Evolutionary conservation across 2,888 invertebrate species (phyloP), one percentile per base, ranked within the genome.

Genomic region (Sinelater perroti): DNA sequence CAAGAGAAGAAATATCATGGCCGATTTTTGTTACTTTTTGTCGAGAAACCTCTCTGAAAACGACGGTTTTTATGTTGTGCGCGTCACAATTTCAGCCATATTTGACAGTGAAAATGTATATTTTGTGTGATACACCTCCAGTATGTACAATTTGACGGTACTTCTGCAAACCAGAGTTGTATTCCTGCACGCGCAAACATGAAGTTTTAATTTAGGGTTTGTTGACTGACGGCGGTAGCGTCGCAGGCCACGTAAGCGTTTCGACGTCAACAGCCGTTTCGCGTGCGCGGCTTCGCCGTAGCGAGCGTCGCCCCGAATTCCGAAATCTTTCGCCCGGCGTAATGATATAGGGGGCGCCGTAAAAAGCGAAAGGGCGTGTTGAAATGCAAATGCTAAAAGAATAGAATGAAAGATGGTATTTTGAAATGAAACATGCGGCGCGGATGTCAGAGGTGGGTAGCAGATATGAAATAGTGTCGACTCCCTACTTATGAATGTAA

Each of bases 331-430:
- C 60, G 31, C 47, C 54, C 60, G 46, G 57, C 59, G 62, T 63
- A 62, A 64, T 66, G 61, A 69, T 63, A 64, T 63, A 64, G 63
- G 60, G 47, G 45, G 50, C 28, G 60, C 51, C 51, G 38, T 47
- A 59, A 58, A 60, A 64, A 65, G 51, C 52, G 45, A 63, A 60
- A 54, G 53, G 59, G 61, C 67, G 70, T 70, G 71, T 70, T 69
- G 67, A 72, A 71, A 73, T 72, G 74, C 73, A 76, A 77, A 77
- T 76, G 75, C 68, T 67, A 67, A 74, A 75, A 75, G 74, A 77
- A 75, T 75, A 63, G 74, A 72, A 76, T 75, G 75, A 75, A 74
- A 74, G 75, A 77, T 76, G 75, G 73, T 72, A 71, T 74, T 75
- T 74, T 75, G 74, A 76, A 76, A 75, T 73, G 71, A 69, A 65